These are phyloP conservation scores for Caenorhabditis macrosperma DNA, from an alignment of 2,888 invertebrate species.

Conservation along the genomic window DNA sequence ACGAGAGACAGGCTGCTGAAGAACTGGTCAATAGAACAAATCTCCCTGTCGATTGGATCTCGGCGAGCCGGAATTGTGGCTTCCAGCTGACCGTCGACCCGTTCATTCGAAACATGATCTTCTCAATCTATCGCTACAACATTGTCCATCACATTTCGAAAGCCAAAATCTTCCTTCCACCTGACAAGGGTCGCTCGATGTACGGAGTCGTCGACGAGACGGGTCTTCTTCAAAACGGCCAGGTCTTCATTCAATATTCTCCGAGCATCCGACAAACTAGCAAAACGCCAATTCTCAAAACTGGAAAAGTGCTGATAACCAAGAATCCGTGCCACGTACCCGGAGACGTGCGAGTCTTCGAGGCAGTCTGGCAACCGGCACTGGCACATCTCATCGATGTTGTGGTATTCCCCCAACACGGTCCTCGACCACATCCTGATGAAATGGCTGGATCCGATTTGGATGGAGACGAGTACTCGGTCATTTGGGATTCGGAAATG, in stretches of 20 bases:
- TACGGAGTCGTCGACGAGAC: constrained; percentile 80
- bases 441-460: constrained; percentile 82
- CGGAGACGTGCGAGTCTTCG: constrained; percentile 80
- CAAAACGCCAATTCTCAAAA: constrained; percentile 42
- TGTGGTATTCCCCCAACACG: constrained; percentile 81
- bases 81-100: constrained; percentile 73
- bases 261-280: constrained; percentile 64
- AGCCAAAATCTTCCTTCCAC: constrained; percentile 72
- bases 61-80: constrained; percentile 42
- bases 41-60: constrained; percentile 67
- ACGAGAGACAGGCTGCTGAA: constrained; percentile 63
- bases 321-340: constrained; percentile 82
- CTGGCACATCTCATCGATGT: constrained; percentile 79
- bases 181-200: constrained; percentile 77
- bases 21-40: constrained; percentile 65
- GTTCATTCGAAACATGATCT: constrained; percentile 72
- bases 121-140: constrained; percentile 72
- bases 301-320: constrained; percentile 78
- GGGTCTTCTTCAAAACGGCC: constrained; percentile 78
- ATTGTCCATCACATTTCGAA: constrained; percentile 72
- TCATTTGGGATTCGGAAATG: constrained; percentile 80
- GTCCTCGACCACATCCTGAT: constrained; percentile 81
- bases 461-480: constrained; percentile 81
- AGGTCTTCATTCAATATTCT: constrained; percentile 77
- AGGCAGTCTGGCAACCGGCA: constrained; percentile 72